Percentiles rank a stretch among this genome's conserved stretches.
These are phyloP conservation scores for Chelonoidis abingdonii DNA, from an alignment of 2,113 vertebrate species.

Conservation along the genomic window DNA sequence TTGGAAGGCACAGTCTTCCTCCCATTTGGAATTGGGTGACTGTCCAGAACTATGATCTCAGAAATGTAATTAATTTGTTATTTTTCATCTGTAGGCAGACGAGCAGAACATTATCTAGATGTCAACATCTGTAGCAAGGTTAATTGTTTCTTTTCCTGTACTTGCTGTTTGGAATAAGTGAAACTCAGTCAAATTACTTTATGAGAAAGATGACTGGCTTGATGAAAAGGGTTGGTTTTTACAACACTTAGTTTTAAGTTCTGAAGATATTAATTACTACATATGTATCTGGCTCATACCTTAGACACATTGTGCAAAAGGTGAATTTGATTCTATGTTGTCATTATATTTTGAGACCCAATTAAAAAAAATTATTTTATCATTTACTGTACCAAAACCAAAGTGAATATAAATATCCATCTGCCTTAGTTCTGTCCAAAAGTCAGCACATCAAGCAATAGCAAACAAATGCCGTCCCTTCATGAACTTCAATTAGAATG, in stretches of 20 bases:
- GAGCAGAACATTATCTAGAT: background rate
- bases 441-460: background rate
- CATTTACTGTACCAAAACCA: background rate
- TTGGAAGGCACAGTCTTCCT: background rate
- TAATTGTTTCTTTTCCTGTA: background rate
- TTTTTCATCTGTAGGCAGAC: background rate
- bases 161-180: background rate
- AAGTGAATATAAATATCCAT: background rate
- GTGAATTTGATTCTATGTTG: background rate
- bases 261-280: background rate
- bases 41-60: background rate
- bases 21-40: background rate
- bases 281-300: background rate
- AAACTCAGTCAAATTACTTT: background rate
- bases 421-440: background rate
- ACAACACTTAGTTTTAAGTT: background rate
- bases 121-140: background rate
- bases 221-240: background rate
- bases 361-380: background rate
- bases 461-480: background rate
- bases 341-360: background rate
- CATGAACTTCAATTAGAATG: background rate
- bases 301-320: background rate
- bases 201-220: background rate
- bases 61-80: background rate